Percentiles rank a stretch among this genome's conserved stretches.
These are phyloP conservation scores for Ethmia dodecea DNA, from an alignment of 2,888 invertebrate genomes.

Conservation along the genomic window DNA sequence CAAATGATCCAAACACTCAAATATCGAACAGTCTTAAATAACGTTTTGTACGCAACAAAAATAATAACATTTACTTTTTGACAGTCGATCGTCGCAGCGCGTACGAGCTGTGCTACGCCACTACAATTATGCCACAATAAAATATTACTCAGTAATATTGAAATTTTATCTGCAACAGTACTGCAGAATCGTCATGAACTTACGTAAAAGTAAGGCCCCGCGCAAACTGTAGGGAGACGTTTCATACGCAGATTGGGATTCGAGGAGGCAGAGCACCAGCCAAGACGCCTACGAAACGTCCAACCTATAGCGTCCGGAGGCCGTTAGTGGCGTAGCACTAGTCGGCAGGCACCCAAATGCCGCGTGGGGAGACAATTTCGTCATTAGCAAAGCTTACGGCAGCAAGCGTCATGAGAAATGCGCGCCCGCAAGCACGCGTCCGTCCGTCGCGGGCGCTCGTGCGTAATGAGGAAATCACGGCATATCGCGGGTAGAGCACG, in stretches of 20 bases:
- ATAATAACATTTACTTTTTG: conserved; percentile 45
- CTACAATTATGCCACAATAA: too few relatives aligned
- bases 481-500: conserved; percentile 5
- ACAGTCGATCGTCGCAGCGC: conserved; percentile 43
- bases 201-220: too few relatives aligned
- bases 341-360: too few relatives aligned
- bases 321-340: too few relatives aligned
- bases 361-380: conserved; percentile 50
- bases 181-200: too few relatives aligned
- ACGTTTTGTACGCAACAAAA: conserved; percentile 70
- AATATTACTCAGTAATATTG: too few relatives aligned
- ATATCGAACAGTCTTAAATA: conserved; percentile 71
- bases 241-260: too few relatives aligned
- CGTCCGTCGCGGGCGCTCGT: conserved; percentile 24
- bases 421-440: too few relatives aligned
- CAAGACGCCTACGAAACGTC: neutral
- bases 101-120: too few relatives aligned
- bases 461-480: conserved; percentile 14
- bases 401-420: conserved; percentile 70
- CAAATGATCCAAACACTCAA: conserved; percentile 63
- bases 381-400: conserved; percentile 71
- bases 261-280: conserved; percentile 7
- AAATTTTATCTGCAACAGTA: too few relatives aligned
- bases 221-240: too few relatives aligned
- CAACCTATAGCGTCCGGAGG: too few relatives aligned